Evolutionary conservation across 2,113 vertebrate species (phyloP).

Genomic region (Turdus rufiventris): DNA sequence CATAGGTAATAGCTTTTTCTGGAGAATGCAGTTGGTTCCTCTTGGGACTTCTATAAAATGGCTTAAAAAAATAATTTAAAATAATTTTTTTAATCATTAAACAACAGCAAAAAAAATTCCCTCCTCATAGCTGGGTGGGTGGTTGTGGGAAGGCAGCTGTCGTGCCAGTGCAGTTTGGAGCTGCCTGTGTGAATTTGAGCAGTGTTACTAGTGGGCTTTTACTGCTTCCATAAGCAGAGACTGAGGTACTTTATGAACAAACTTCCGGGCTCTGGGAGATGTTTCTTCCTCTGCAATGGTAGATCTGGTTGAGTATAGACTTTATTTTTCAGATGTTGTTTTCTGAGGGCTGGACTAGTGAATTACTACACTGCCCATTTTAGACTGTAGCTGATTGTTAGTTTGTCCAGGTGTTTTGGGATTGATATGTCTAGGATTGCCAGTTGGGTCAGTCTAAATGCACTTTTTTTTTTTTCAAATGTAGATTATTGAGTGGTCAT

Average conservation of each 20-base stretch:
- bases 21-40: background rate
- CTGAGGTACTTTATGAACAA: background rate
- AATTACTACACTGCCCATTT: background rate
- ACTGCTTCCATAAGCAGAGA: background rate
- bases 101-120: no score
- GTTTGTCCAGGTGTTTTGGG: background rate
- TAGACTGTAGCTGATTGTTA: background rate
- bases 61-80: no score
- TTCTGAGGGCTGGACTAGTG: background rate
- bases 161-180: background rate
- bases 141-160: background rate
- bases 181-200: accelerated
- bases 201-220: background rate
- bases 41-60: accelerated
- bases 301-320: background rate
- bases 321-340: background rate
- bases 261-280: background rate
- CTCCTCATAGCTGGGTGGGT: background rate
- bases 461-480: background rate
- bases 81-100: no score
- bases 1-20: background rate
- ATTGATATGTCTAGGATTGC: background rate
- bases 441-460: background rate
- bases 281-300: background rate
- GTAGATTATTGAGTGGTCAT: background rate